Percentiles rank a stretch among this genome's conserved stretches.
phyloP scores from a whole-genome alignment of 2,113 vertebrate genomes.

The Dasypus novemcinctus region DNA sequence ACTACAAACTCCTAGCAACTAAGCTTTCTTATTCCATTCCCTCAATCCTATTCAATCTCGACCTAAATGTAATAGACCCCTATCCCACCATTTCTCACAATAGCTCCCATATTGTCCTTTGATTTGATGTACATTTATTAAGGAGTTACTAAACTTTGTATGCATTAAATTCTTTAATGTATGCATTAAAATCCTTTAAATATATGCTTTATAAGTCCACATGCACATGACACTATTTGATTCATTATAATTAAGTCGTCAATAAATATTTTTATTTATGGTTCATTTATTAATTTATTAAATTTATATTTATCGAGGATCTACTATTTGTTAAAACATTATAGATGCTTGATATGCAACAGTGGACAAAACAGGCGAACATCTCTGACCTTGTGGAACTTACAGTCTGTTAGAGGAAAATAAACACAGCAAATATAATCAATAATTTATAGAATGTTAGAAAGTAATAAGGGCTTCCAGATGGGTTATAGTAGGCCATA shows the following conservation, averaged over 20 bases:
- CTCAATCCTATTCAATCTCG: not conserved
- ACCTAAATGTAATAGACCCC: not conserved
- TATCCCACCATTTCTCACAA: not conserved
- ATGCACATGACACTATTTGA: not conserved
- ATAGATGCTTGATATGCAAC: not conserved
- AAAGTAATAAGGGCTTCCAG: not conserved
- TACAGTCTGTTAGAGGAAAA: too few relatives aligned
- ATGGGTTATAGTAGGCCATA: too few relatives aligned
- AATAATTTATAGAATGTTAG: too few relatives aligned
- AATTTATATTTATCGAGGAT: not conserved
- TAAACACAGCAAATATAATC: not conserved
- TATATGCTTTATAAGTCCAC: not conserved
- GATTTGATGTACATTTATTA: not conserved
- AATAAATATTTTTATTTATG: not conserved
- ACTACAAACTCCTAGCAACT: not conserved
- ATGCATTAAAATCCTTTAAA: not conserved
- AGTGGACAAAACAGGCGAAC: not conserved
- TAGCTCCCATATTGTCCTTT: not conserved
- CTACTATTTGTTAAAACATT: not conserved
- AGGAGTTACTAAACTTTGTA: not conserved
- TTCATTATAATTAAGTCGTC: conserved; percentile 1
- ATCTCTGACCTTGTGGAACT: not conserved
- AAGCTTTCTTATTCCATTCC: not conserved
- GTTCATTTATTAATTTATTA: not conserved
- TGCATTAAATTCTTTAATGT: not conserved